Base-by-base conservation (phyloP, 2,113 vertebrate species). In the Catagonus wagneri region DNA sequence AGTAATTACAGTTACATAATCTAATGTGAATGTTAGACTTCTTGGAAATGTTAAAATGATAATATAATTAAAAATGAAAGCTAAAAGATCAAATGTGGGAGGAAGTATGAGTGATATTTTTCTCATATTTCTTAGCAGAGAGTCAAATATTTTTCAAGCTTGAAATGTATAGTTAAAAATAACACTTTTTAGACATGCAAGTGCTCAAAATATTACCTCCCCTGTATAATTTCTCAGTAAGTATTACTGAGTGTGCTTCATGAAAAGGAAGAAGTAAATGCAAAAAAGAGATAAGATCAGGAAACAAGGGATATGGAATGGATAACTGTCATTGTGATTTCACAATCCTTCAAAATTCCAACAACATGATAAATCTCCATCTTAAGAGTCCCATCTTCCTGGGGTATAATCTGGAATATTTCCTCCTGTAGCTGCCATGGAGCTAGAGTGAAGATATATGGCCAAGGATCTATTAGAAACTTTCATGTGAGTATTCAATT, bases 121-220 rank as follows among this genome's bases (percentile, higher is more conserved):
- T 86, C 69, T 93, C 76, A 78, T 71, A 65, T 69, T 91, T 94
- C 93, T 86, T 78, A 96, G 54, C 71, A 94, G 50, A 27, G 76
- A 97, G 76, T 92, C 68, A 96, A 96, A 97, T 96, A 96, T 96
- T 95, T 96, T 97, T 84, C 39, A 96, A 93, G 25, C 20, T 89
- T 96, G 85, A 95, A 96, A 81, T 83, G 76, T 32, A 76, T 80
- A 68, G 72, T 93, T 94, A 63, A 94, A 96, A 95, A 93, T 95
- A 94, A 90, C 72, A 87, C 32, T 90, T 36, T 92, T 92, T 71
- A 94, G 66, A 84, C 20, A 76, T 12, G 27, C 22, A 44, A 58
- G 29, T 54, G 14, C 78, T 94, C 68, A 85, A 81, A 75, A 76
- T 92, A 84, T 84, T 89, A 34, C 36, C n/a, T 85, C n/a, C 36